Percentiles rank a stretch among this genome's conserved stretches.
Conservation (phyloP, 2,113 vertebrate species). For the Phaetusa simplex region DNA sequence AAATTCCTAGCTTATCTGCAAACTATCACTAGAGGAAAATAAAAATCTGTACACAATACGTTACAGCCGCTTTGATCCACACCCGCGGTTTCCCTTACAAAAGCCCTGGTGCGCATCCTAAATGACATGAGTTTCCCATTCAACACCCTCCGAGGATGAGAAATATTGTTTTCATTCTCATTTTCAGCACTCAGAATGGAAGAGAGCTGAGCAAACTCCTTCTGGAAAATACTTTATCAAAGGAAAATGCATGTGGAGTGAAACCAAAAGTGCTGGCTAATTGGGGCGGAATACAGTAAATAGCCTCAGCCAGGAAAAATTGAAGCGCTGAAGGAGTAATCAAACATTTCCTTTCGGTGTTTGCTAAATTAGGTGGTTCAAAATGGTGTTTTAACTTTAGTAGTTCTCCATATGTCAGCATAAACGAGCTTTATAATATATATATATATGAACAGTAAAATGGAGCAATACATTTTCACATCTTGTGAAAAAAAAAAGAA, state of each 20-base stretch:
- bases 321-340: conserved; percentile 38
- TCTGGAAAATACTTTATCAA: conserved; percentile 12
- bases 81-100: background rate
- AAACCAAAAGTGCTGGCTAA: background rate
- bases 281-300: conserved; percentile 14
- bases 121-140: background rate
- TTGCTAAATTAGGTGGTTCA: conserved; percentile 21
- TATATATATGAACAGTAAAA: background rate
- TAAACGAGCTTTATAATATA: background rate
- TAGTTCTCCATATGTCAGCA: conserved; percentile 15
- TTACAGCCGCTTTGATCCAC: background rate
- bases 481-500: background rate
- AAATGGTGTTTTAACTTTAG: background rate
- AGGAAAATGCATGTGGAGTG: background rate
- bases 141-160: background rate
- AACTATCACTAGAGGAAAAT: background rate
- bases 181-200: background rate
- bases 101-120: background rate
- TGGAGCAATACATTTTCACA: background rate
- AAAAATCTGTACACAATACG: background rate
- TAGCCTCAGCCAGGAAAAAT: conserved; percentile 20
- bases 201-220: conserved; percentile 30
- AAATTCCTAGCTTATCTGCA: background rate
- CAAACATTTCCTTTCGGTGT: background rate
- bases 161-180: conserved; percentile 6